Conservation (phyloP, 2,113 vertebrate genomes). For the Athene cunicularia region DNA sequence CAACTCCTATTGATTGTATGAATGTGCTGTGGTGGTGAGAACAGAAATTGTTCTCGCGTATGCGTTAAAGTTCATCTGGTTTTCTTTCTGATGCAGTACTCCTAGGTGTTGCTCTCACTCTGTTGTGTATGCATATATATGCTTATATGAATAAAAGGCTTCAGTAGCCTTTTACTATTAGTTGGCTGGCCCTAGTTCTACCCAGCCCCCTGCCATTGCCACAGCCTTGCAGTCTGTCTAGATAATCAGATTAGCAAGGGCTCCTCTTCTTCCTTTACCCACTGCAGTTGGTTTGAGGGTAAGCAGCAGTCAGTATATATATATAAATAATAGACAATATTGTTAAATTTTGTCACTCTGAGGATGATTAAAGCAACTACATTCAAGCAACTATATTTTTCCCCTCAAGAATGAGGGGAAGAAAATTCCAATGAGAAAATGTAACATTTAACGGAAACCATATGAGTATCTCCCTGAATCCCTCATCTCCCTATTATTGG, state of each 20-base stretch:
- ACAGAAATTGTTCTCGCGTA: neutral
- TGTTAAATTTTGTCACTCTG: neutral
- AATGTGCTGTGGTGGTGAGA: neutral
- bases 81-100: neutral
- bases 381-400: neutral
- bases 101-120: neutral
- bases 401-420: neutral
- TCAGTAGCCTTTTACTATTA: neutral
- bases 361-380: neutral
- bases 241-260: neutral
- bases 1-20: neutral
- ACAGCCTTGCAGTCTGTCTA: neutral
- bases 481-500: neutral
- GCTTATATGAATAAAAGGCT: neutral
- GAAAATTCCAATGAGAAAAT: neutral
- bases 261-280: neutral
- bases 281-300: neutral
- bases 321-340: neutral
- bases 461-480: neutral
- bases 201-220: neutral
- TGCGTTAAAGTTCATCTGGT: neutral
- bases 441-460: neutral
- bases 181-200: neutral
- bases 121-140: rapidly evolving
- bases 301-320: neutral